Base-by-base conservation (phyloP, 2,113 vertebrate genomes). In the Carassius gibelio region DNA sequence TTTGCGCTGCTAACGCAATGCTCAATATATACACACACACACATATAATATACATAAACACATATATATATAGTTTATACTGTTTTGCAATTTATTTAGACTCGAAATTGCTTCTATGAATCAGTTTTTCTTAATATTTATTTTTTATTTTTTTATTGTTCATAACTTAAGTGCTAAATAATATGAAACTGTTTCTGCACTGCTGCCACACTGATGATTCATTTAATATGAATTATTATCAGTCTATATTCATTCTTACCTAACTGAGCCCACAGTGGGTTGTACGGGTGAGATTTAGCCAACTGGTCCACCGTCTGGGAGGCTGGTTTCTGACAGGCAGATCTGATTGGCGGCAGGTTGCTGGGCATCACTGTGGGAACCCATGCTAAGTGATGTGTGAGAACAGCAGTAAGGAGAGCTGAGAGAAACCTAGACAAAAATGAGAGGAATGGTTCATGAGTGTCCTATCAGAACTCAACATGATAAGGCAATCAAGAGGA, bases 201-300 rank as follows among this genome's bases (percentile, higher is more conserved):
- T 36, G 34, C 66, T 69, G 30, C 34, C 66, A 69, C 11, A 26
- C 11, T 64, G 4, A 66, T 7, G 64, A 30, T 68, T 34, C 1
- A 34, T 68, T 68, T 68, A 36, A 36, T 38, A 38, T 38, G 38
- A 38, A 38, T 38, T 38, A 38, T 38, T 38, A 38, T 38, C 5
- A 38, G 5, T 45, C 42, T 10, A 2, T 10, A 45, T 45, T 45
- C 42, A 45, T 45, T 45, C 42, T 21, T 66, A 97, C 96, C 95
- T 83, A 97, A 94, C 82, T 97, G 96, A 52, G 96, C 96, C 96
- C 96, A 97, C 68, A 97, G 95, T 75, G 96, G 96, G 78, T 97
- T 97, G 57, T 97, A 97, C 0, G 96, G 96, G 82, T 97, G 96
- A 0, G 96, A 96, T 90, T 96, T 96, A 83, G 95, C 95, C 90